Conservation (phyloP, 2,797 vertebrate species). For the Monodelphis domestica region DNA sequence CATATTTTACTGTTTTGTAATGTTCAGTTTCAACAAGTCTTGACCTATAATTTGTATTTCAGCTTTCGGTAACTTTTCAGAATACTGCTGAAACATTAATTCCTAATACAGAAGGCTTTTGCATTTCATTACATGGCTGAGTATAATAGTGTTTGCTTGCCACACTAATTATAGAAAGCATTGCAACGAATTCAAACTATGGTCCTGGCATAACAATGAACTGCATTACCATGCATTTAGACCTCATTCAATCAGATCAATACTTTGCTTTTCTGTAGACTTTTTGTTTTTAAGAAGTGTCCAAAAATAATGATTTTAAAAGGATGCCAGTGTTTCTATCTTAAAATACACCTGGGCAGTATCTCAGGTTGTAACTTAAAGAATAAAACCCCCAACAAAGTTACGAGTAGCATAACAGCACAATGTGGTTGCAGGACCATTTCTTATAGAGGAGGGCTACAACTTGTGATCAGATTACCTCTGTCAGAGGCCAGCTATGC, state of each 20-base stretch:
- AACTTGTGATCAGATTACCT: background rate
- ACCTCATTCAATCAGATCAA: slow-evolving; percentile 40
- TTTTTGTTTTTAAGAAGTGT: slow-evolving; percentile 75
- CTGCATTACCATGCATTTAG: slow-evolving; percentile 63
- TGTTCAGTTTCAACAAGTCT: slow-evolving; percentile 49
- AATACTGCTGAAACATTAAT: slow-evolving; percentile 70
- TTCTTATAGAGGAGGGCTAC: background rate
- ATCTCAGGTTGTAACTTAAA: slow-evolving; percentile 59
- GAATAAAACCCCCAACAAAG: background rate
- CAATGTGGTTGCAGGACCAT: background rate
- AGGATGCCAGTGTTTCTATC: slow-evolving; percentile 40
- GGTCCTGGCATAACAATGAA: slow-evolving; percentile 48
- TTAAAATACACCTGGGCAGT: slow-evolving; percentile 59
- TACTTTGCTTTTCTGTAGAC: slow-evolving; percentile 68
- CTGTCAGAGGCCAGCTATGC: background rate
- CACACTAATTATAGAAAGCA: slow-evolving; percentile 75
- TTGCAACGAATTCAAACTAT: slow-evolving; percentile 74
- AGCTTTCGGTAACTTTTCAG: slow-evolving; percentile 71
- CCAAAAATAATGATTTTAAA: slow-evolving; percentile 69
- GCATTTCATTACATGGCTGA: slow-evolving; percentile 70
- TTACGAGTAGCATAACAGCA: background rate
- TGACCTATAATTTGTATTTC: slow-evolving; percentile 75
- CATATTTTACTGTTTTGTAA: slow-evolving; percentile 55
- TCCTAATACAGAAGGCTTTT: slow-evolving; percentile 70
- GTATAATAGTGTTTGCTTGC: slow-evolving; percentile 72